These are phyloP conservation scores for Oryctolagus cuniculus DNA, from an alignment of 2,113 vertebrate species.

Conservation along the genomic window mOryCun1.1 NC_091440.1:113683501-113684000, in stretches of 20 bases:
- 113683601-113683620: constrained; percentile 32
- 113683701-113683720: not conserved
- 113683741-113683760: not conserved
- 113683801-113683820: not conserved
- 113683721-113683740: not conserved
- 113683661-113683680: not conserved
- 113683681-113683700: not conserved
- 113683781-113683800: not conserved
- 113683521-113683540: too few relatives aligned
- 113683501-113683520: too few relatives aligned
- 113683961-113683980: constrained; percentile 31
- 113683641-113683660: not conserved
- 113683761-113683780: not conserved
- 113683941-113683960: not conserved
- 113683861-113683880: not conserved
- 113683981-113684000: constrained; percentile 27
- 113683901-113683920: not conserved
- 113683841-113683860: not conserved
- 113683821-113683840: not conserved
- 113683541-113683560: too few relatives aligned
- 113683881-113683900: not conserved
- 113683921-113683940: not conserved
- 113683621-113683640: not conserved
- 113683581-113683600: not conserved
- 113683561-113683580: not conserved